These are phyloP conservation scores for Seira musarum DNA, from an alignment of 2,888 invertebrate genomes.

Conservation along the genomic window DNA sequence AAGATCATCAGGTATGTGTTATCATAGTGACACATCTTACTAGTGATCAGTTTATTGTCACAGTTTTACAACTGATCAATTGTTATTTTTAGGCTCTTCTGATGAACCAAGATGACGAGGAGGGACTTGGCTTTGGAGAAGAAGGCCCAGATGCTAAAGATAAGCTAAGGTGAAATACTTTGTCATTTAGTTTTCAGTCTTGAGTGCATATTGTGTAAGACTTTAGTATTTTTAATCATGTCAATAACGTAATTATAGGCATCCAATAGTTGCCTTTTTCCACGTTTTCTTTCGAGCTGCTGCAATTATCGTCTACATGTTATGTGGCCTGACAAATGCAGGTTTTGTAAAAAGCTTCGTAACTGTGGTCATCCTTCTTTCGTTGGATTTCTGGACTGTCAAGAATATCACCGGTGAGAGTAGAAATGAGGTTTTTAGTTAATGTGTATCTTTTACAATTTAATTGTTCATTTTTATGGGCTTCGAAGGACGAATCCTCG, in stretches of 20 bases:
- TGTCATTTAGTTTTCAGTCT: no score
- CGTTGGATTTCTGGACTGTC: slow-evolving; percentile 99
- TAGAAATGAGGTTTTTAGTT: background rate
- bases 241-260: no score
- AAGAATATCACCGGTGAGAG: slow-evolving; percentile 88
- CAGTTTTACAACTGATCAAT: no score
- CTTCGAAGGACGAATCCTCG: slow-evolving; percentile 85
- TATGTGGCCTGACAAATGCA: slow-evolving; percentile 91
- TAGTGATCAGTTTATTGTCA: no score
- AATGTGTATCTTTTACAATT: background rate
- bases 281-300: slow-evolving; percentile 90
- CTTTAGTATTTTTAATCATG: no score
- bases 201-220: no score
- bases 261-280: slow-evolving; percentile 93
- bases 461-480: slow-evolving; percentile 15
- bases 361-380: slow-evolving; percentile 88
- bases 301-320: slow-evolving; percentile 89
- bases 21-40: no score
- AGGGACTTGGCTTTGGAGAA: slow-evolving; percentile 89
- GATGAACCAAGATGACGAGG: slow-evolving; percentile 81
- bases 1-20: no score
- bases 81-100: slow-evolving; percentile 81
- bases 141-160: slow-evolving; percentile 79
- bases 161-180: slow-evolving; percentile 74
- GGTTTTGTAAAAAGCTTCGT: slow-evolving; percentile 98